These are phyloP conservation scores for Agrotis clavis DNA, from an alignment of 2,888 invertebrate genomes.

Conservation along the genomic window DNA sequence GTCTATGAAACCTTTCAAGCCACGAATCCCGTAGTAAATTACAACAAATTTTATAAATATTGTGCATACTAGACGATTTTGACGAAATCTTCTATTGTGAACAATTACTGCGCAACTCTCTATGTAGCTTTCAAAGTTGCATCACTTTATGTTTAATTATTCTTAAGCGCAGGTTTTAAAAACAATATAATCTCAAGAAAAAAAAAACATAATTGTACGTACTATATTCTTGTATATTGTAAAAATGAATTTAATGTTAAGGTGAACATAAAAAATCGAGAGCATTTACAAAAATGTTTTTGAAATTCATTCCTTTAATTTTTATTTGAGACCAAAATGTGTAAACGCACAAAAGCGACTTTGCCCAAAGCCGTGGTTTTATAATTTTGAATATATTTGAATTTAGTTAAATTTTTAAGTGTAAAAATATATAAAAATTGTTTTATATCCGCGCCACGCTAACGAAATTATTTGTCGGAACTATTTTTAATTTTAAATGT, in stretches of 20 bases:
- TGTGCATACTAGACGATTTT: conserved; percentile 45
- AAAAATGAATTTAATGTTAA: conserved; percentile 79
- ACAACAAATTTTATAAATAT: conserved; percentile 60
- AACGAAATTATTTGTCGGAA: conserved; percentile 84
- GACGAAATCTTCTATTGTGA: conserved; percentile 33
- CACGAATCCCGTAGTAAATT: conserved; percentile 66
- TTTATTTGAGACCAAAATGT: conserved; percentile 67
- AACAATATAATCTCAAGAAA: conserved; percentile 82
- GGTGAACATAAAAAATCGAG: conserved; percentile 63
- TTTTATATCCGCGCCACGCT: conserved; percentile 75
- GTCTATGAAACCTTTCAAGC: conserved; percentile 65
- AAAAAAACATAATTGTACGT: conserved; percentile 79
- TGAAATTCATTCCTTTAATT: conserved; percentile 75
- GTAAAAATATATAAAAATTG: conserved; percentile 75
- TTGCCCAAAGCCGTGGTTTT: conserved; percentile 65
- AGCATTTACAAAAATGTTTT: conserved; percentile 70
- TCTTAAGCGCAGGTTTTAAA: conserved; percentile 72
- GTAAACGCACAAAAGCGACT: conserved; percentile 81
- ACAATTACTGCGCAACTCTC: conserved; percentile 64
- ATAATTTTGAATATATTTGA: conserved; percentile 65
- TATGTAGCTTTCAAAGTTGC: conserved; percentile 72
- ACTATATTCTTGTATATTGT: conserved; percentile 89
- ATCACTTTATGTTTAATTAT: conserved; percentile 67
- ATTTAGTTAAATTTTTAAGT: conserved; percentile 75
- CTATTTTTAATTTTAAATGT: conserved; percentile 87